Base-by-base conservation (phyloP, 2,888 invertebrate genomes). In the Agriopis marginaria region DNA sequence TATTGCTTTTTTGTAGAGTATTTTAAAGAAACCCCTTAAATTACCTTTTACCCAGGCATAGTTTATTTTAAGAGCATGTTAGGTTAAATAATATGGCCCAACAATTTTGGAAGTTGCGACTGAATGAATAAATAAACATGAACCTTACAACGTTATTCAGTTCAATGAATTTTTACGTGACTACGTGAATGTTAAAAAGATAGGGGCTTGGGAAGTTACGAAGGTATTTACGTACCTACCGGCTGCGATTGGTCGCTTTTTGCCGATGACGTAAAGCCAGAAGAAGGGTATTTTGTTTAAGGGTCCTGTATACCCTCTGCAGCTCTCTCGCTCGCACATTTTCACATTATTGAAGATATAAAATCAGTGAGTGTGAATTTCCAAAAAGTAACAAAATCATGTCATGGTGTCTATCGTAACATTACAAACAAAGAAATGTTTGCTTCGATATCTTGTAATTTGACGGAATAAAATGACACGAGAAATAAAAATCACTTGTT, bases 101-200 rank as follows among this genome's bases (percentile, higher is more conserved):
- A 45, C 59, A 53, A 14, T 49, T 65, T 65, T 49, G 51, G 10
- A 66, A 61, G 55, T 61, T 61, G 8, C 60, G 54, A 59, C 44
- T 42, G 61, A 66, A 51, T 32, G 53, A 50, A 40, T 66, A 54
- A 60, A 47, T 42, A 47, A 63, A 63, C 55, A 54, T 39, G 14
- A 5, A 51, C 53, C 45, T 61, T 47, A 66, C 47, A 42, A 12
- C 14, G 45, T 66, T 66, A 61, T 49, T 32, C 61, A 49, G 61
- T 61, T 61, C 61, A 66, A 42, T 61, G 66, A 64, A 56, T 56
- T 56, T 64, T 64, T 50, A 42, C 42, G 23, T 56, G 56, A 64
- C 49, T 32, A 51, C 8, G 10, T n/a, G 58, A 45, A 65, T 14
- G 32, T 23, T 23, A 32, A 44, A 65, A 56, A 51, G 58, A 44